Evolutionary conservation across 2,888 invertebrate genomes (phyloP), one percentile per base, ranked within the genome.

Genomic region (Pharmacophagus antenor): DNA sequence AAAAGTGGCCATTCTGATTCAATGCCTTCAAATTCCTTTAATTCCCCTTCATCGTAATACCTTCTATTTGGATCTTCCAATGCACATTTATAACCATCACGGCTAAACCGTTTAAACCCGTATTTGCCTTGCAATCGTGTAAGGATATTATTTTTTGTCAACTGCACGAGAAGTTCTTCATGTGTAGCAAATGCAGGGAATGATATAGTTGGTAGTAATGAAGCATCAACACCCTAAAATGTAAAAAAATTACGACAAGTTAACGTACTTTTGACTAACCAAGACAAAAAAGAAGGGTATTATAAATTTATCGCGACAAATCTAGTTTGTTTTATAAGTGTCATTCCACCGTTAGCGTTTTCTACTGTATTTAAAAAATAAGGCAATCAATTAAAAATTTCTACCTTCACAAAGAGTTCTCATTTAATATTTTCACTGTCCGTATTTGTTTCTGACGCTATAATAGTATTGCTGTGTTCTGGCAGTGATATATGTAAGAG

Each of bases 1-100:
- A 99, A 99, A 53, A 99, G 84, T 0, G 99, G 99, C 98, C 99
- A 99, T 82, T 99, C 99, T 67, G 97, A 97, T 88, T 99, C 99
- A 15, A 99, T 93, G 47, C 96, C 96, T 76, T 99, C 98, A 86
- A 98, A 99, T 75, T 97, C 95, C 84, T 97, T 98, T 2, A 98
- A 94, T 88, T 99, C 98, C 17, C 98, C 97, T 72, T 95, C 94
- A 67, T 95, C 92, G 80, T 99, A 99, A 85, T 95, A 97, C 83
- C 93, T 89, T 66, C 94, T 91, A 55, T 91, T 92, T 44, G 93
- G 92, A 78, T 98, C 96, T 86, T 99, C 99, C 8, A 97, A 76
- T 22, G 94, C 95, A 64, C 97, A 96, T 70, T 97, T 96, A 81
- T 94, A 98, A 0, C 99, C 99, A 85, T 99, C 99, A 41, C 99